These are phyloP conservation scores for Chaetops frenatus DNA, from an alignment of 2,113 vertebrate species.

Conservation along the genomic window DNA sequence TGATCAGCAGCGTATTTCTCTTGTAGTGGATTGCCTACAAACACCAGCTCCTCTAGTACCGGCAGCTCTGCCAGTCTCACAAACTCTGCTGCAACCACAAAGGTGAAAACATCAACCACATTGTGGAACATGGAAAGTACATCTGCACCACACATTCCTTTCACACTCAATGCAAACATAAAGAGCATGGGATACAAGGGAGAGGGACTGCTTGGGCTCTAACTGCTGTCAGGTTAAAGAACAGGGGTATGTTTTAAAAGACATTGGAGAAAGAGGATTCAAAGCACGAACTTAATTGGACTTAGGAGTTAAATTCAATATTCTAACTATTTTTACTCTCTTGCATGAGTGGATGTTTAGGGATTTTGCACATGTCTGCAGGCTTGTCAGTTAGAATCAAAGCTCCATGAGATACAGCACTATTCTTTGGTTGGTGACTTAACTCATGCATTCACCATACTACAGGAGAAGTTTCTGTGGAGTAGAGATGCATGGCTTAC, in stretches of 20 bases:
- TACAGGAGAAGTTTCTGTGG: not conserved
- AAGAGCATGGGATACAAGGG: not conserved
- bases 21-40: constrained; percentile 93
- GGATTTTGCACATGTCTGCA: not conserved
- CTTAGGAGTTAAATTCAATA: not conserved
- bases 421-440: not conserved
- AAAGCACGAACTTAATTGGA: not conserved
- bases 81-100: constrained; percentile 82
- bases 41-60: constrained; percentile 86
- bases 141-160: not conserved
- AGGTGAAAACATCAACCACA: constrained; percentile 15
- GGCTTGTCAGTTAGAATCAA: not conserved
- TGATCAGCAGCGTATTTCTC: constrained; percentile 84
- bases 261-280: not conserved
- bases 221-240: not conserved
- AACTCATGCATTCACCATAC: not conserved
- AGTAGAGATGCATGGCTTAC: constrained; percentile 65
- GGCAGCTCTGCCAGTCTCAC: constrained; percentile 86
- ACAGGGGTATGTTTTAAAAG: not conserved
- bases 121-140: not conserved
- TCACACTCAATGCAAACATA: not conserved
- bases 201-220: not conserved
- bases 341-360: not conserved
- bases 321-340: not conserved
- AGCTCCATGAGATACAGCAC: not conserved